These are phyloP conservation scores for Coelopa frigida DNA, from an alignment of 1,140 invertebrate species.

Conservation along the genomic window DNA sequence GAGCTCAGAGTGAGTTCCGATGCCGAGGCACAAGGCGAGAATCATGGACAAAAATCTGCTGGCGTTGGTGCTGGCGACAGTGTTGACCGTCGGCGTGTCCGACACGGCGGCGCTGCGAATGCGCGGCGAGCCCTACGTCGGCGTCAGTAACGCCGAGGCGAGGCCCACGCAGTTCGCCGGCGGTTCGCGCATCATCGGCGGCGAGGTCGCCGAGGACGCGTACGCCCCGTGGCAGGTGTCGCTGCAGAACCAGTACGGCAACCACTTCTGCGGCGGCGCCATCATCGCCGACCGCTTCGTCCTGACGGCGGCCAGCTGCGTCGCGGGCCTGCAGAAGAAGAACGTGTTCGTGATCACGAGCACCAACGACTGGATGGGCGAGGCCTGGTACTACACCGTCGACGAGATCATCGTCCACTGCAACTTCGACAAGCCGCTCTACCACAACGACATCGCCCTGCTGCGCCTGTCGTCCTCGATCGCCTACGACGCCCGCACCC, in stretches of 20 bases:
- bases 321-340: conserved; percentile 25
- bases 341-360: conserved; percentile 25
- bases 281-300: conserved; percentile 41
- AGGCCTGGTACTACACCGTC: conserved; percentile 19
- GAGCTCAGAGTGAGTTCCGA: no score
- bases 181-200: conserved; percentile 44
- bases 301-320: conserved; percentile 46
- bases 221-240: conserved; percentile 46
- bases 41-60: no score
- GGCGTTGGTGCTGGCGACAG: no score
- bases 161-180: not conserved
- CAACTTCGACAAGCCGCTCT: conserved; percentile 34
- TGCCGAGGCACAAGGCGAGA: no score
- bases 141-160: not conserved
- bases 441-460: conserved; percentile 50
- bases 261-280: conserved; percentile 45
- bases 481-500: conserved; percentile 40
- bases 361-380: conserved; percentile 18
- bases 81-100: no score
- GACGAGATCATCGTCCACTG: conserved; percentile 26
- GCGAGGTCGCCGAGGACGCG: conserved; percentile 41
- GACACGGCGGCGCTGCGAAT: conserved; percentile 2
- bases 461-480: conserved; percentile 43
- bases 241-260: conserved; percentile 25
- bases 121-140: conserved; percentile 2